phyloP scores from a whole-genome alignment of 1,140 invertebrate species.

The Alviniconcha marisindica region DNA sequence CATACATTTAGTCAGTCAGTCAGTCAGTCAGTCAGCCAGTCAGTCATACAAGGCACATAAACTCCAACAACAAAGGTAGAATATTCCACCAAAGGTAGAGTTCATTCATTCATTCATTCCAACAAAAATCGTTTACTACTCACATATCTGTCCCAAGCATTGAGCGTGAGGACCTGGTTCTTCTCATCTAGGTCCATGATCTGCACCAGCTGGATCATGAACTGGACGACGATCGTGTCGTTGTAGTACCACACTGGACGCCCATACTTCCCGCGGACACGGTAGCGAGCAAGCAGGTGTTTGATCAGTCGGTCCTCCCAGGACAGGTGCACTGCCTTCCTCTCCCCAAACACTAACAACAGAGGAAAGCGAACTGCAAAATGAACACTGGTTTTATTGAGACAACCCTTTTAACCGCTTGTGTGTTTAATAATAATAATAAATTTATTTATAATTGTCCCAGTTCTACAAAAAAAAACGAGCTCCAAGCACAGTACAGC shows the following conservation, averaged over 20 bases:
- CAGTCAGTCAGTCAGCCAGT: too few species aligned
- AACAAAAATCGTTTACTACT: conserved; percentile 40
- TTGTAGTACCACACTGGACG: conserved; percentile 69
- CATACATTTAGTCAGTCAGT: too few species aligned
- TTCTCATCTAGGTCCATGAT: conserved; percentile 74
- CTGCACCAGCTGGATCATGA: conserved; percentile 72
- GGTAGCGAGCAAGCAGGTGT: conserved; percentile 66
- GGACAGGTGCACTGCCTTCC: conserved; percentile 53
- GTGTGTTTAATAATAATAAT: too few species aligned
- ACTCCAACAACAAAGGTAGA: not conserved
- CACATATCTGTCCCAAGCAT: conserved; percentile 72
- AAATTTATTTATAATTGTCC: too few species aligned
- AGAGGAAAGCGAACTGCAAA: too few species aligned
- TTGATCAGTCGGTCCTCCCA: conserved; percentile 73
- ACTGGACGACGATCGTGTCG: conserved; percentile 66
- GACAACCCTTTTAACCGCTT: too few species aligned
- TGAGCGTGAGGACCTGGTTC: conserved; percentile 71
- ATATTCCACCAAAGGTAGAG: too few species aligned
- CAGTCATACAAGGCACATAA: too few species aligned
- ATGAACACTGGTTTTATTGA: too few species aligned
- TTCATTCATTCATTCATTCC: too few species aligned
- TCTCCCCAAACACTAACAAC: conserved; percentile 3
- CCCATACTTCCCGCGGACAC: conserved; percentile 64
- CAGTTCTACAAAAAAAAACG: too few species aligned
- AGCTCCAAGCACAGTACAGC: too few species aligned